phyloP scores from a whole-genome alignment of 2,797 vertebrate genomes.

The Odontamblyopus rebecca region DNA sequence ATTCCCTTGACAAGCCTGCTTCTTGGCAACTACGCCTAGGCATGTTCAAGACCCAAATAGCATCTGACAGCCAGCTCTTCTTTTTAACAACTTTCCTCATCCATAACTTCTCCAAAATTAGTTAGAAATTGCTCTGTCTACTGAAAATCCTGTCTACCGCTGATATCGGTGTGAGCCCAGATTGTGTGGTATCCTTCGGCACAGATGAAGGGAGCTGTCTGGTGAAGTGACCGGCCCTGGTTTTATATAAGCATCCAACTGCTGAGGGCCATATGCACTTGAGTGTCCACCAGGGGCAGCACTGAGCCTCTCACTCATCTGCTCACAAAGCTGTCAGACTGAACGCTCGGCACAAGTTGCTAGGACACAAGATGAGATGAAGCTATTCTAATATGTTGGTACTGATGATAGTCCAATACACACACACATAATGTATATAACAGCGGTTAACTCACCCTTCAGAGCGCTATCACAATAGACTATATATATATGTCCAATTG shows the following conservation, averaged over 20 bases:
- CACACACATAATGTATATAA: no score
- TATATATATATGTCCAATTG: no score
- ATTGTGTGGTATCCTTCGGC: slow-evolving; percentile 37
- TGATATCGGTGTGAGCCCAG: slow-evolving; percentile 49
- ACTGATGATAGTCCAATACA: no score
- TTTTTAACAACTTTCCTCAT: neutral
- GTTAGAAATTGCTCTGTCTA: slow-evolving; percentile 11
- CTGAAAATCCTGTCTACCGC: slow-evolving; percentile 9
- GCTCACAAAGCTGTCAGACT: neutral
- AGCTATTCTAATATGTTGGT: neutral
- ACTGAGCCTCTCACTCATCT: neutral
- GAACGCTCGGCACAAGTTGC: neutral
- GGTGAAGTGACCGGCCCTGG: slow-evolving; percentile 20
- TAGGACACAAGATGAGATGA: slow-evolving; percentile 7
- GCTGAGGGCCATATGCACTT: slow-evolving; percentile 5
- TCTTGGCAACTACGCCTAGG: neutral
- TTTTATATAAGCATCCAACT: slow-evolving; percentile 20
- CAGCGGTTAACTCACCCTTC: no score
- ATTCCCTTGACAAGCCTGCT: neutral
- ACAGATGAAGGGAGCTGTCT: slow-evolving; percentile 29
- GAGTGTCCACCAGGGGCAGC: neutral
- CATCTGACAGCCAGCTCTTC: neutral
- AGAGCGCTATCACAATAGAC: no score
- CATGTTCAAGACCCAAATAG: neutral
- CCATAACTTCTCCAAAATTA: neutral